Conservation (phyloP, 2,888 invertebrate genomes). For the Nowickia ferox region DNA sequence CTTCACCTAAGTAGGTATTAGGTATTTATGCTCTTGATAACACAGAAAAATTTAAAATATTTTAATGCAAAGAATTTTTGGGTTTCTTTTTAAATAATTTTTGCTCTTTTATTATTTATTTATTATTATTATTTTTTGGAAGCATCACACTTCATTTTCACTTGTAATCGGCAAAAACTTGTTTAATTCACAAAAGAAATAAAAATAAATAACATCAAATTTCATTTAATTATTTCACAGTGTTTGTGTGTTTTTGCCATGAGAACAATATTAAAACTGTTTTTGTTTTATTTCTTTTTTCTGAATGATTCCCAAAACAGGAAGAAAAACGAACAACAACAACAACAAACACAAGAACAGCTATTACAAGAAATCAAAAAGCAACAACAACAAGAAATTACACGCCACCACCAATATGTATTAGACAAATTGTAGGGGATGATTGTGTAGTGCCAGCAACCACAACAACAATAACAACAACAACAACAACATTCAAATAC, state of each 20-base stretch:
- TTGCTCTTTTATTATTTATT: not conserved
- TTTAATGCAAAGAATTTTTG: not conserved
- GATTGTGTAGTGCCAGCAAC: constrained; percentile 45
- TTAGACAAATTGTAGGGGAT: constrained; percentile 55
- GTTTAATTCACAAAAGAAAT: not conserved
- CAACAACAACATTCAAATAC: constrained; percentile 21
- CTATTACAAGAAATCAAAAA: constrained; percentile 30
- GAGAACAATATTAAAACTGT: constrained; percentile 60
- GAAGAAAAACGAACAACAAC: not conserved
- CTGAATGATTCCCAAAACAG: constrained; percentile 9
- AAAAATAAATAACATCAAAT: not conserved
- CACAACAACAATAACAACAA: constrained; percentile 8
- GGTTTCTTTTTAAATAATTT: not conserved
- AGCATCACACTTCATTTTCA: not conserved
- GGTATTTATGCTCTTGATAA: not conserved
- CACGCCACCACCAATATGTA: constrained; percentile 46
- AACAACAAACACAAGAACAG: not conserved
- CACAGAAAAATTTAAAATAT: not conserved
- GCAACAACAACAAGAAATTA: constrained; percentile 21
- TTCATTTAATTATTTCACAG: constrained; percentile 40
- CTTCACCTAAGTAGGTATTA: constrained; percentile 7
- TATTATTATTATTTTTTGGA: not conserved
- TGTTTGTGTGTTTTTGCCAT: constrained; percentile 55
- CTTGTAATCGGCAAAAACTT: not conserved
- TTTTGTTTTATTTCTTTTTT: constrained; percentile 61